Conservation (phyloP, 2,888 invertebrate genomes). For the Itoplectis maculator region DNA sequence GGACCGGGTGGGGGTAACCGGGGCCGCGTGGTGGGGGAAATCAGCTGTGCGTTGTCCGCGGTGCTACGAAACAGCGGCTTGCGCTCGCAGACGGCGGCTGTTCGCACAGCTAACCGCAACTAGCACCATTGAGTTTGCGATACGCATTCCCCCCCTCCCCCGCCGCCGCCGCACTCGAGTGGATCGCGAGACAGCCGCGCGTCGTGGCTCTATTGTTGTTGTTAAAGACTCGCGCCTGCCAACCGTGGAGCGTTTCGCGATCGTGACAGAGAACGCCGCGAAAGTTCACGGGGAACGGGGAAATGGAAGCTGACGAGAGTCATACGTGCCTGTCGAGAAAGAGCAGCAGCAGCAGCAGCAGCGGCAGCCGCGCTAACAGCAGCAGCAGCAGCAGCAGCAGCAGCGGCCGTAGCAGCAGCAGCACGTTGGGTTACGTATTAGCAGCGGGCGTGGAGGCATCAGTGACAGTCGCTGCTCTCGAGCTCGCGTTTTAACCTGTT, state of each 20-base stretch:
- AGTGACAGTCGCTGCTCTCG: slow-evolving; percentile 75
- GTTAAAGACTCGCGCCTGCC: not conserved
- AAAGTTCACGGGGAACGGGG: slow-evolving; percentile 70
- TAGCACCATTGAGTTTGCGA: slow-evolving; percentile 46
- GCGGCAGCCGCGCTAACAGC: slow-evolving; percentile 10
- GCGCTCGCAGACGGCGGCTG: slow-evolving; percentile 63
- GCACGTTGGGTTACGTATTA: slow-evolving; percentile 75
- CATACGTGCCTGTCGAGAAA: slow-evolving; percentile 67
- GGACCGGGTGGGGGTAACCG: not conserved
- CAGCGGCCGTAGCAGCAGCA: slow-evolving; percentile 69
- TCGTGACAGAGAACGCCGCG: not conserved
- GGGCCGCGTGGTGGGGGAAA: slow-evolving; percentile 49
- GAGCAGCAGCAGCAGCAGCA: slow-evolving; percentile 65
- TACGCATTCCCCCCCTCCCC: not conserved
- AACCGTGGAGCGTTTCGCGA: not conserved
- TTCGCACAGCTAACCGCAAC: slow-evolving; percentile 48
- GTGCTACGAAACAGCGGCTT: slow-evolving; percentile 56
- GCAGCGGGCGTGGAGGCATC: slow-evolving; percentile 69
- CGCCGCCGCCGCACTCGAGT: too few species aligned
- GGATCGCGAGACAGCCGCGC: not conserved
- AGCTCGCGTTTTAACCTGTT: slow-evolving; percentile 72
- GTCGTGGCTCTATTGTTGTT: too few species aligned
- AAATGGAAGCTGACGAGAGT: slow-evolving; percentile 82
- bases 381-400: slow-evolving; percentile 69
- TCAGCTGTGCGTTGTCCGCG: slow-evolving; percentile 57